Evolutionary conservation across 1,140 invertebrate genomes (phyloP), one percentile per base, ranked within the genome.

Genomic region (Eubasilissa regina): DNA sequence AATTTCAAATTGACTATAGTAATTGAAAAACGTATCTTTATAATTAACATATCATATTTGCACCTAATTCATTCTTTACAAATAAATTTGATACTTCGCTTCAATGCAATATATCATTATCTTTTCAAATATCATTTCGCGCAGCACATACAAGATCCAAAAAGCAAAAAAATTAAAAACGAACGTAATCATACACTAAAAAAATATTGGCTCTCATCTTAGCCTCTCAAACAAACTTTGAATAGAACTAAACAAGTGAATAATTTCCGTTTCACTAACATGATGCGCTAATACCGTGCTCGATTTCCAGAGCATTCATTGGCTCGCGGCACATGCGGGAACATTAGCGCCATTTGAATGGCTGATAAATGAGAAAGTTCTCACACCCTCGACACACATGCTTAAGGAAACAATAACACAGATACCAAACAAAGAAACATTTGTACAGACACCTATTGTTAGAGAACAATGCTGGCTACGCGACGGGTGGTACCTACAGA

Each of bases 371-470:
- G 62, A 77, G 62, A 48, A n/a, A 77, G 47, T 66, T 64, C 58
- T 21, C 60, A 75, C 60, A 47, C 45, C 76, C 56, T 17, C 25
- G 68, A 47, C 80, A 81, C 80, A 68, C 76, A 75, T 75, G 80
- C 53, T 74, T 60, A 58, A 77, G 53, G 66, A 81, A 78, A 81
- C 80, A 81, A 81, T 78, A 78, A 74, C 76, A 77, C 70, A 51
- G 75, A 77, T 48, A 78, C 68, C 75, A 78, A 75, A 81, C 80
- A 81, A 81, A 78, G 80, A 81, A 77, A 77, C 80, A 78, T 78
- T 81, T 81, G 68, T 75, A 70, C 66, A 73, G 70, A 81, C 80
- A 78, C 75, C 80, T 78, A 78, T 81, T 81, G 80, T 81, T 72
- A 13, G 55, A n/a, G 55, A 48, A 77, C 64, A 77, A 77, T 77